A percentile compares a stretch with the other conserved stretches of the same genome.
phyloP scores from a whole-genome alignment of 2,797 vertebrate genomes.

The Manis pentadactyla region DNA sequence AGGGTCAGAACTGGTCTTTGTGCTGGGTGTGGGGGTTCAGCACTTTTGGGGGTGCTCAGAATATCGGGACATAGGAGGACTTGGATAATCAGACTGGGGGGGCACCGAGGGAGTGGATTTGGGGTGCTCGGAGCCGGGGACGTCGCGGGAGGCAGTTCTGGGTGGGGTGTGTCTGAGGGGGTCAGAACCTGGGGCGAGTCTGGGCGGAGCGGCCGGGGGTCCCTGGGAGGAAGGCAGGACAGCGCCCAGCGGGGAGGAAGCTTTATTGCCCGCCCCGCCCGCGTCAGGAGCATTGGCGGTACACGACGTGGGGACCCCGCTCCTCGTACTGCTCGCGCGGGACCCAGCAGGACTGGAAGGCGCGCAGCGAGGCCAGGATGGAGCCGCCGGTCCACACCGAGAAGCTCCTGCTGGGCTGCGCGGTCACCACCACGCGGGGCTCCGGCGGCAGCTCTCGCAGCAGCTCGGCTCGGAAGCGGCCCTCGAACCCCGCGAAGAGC shows the following conservation, averaged over 20 bases:
- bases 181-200: not conserved
- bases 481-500: constrained; percentile 73
- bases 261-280: not conserved
- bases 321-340: constrained; percentile 79
- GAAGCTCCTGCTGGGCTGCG: constrained; percentile 57
- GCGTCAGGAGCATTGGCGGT: constrained; percentile 79
- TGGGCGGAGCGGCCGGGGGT: not conserved
- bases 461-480: constrained; percentile 73
- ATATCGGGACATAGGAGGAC: not conserved
- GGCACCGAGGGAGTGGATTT: not conserved
- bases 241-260: not conserved
- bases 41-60: not conserved
- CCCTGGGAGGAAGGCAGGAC: not conserved
- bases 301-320: constrained; percentile 76
- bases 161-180: not conserved
- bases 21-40: not conserved
- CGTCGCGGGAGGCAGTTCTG: not conserved
- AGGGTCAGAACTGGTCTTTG: not conserved
- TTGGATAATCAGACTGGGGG: not conserved
- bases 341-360: constrained; percentile 83
- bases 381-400: constrained; percentile 83
- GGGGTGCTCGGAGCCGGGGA: not conserved
- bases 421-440: constrained; percentile 46
- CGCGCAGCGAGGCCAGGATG: constrained; percentile 78
- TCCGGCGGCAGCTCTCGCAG: not conserved